A percentile compares a stretch with the other conserved stretches of the same genome.
phyloP scores from a whole-genome alignment of 2,888 invertebrate genomes.

The Drosophila testacea region DNA sequence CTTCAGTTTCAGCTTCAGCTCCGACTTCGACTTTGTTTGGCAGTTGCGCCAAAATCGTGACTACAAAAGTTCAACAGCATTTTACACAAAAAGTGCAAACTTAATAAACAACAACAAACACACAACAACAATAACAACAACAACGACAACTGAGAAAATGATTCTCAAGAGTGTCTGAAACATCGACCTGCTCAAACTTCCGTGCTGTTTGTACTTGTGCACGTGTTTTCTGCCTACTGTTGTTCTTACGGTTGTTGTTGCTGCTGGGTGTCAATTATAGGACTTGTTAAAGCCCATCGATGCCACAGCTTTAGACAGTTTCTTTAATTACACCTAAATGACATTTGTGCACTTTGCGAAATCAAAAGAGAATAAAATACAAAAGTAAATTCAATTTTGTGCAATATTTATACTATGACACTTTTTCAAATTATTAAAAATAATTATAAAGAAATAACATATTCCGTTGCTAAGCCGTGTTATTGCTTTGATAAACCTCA shows the following conservation, averaged over 20 bases:
- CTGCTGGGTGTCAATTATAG: slow-evolving; percentile 50
- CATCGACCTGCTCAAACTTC: slow-evolving; percentile 41
- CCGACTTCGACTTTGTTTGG: slow-evolving; percentile 13
- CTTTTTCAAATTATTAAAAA: not conserved
- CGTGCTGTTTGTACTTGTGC: slow-evolving; percentile 57
- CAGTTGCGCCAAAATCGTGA: slow-evolving; percentile 72
- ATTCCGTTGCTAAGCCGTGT: slow-evolving; percentile 7
- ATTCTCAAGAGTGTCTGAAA: slow-evolving; percentile 46
- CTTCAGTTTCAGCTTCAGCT: slow-evolving; percentile 6
- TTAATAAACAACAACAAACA: slow-evolving; percentile 51
- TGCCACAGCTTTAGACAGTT: slow-evolving; percentile 15
- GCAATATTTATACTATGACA: slow-evolving; percentile 10
- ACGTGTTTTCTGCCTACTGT: slow-evolving; percentile 33
- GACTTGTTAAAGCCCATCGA: slow-evolving; percentile 37
- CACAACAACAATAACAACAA: slow-evolving; percentile 20
- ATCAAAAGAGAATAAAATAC: not conserved
- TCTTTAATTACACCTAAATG: slow-evolving; percentile 48
- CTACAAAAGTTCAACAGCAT: slow-evolving; percentile 83
- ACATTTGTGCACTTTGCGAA: slow-evolving; percentile 31
- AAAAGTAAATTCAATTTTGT: slow-evolving; percentile 9
- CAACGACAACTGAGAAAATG: slow-evolving; percentile 17
- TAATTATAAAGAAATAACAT: not conserved
- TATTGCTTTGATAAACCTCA: slow-evolving; percentile 3
- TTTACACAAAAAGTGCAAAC: slow-evolving; percentile 75
- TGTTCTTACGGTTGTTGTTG: slow-evolving; percentile 13